Evolutionary conservation across 2,797 vertebrate genomes (phyloP).

Genomic region (Epinephelus coioides): DNA sequence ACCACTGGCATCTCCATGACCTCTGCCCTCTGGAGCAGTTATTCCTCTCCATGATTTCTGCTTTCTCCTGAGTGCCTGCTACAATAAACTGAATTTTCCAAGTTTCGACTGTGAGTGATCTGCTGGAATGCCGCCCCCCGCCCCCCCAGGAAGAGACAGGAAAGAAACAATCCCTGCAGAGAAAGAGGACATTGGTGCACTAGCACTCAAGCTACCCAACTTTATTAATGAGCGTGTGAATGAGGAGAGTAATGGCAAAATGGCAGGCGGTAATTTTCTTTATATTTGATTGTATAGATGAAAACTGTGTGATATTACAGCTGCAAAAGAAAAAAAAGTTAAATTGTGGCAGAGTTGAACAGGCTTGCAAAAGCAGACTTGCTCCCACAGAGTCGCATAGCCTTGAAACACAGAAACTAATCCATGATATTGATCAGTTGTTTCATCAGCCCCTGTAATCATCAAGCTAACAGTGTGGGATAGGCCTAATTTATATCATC

Average conservation of each 20-base stretch:
- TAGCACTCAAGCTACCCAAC: neutral
- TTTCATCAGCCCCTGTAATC: constrained; percentile 83
- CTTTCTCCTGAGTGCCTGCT: constrained; percentile 68
- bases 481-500: constrained; percentile 86
- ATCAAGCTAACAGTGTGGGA: constrained; percentile 83
- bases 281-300: neutral
- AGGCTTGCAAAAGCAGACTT: constrained; percentile 44
- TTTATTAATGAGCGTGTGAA: neutral
- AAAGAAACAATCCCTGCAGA: neutral
- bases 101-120: constrained; percentile 72
- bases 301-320: neutral
- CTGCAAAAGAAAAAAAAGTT: constrained; percentile 32
- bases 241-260: neutral
- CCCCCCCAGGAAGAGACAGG: constrained; percentile 48
- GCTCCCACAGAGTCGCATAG: constrained; percentile 65
- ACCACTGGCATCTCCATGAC: constrained; percentile 68
- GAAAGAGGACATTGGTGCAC: neutral
- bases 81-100: constrained; percentile 45
- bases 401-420: constrained; percentile 83
- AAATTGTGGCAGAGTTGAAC: constrained; percentile 19
- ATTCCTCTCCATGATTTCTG: constrained; percentile 83
- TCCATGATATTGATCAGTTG: constrained; percentile 87
- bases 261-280: neutral
- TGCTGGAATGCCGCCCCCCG: constrained; percentile 80
- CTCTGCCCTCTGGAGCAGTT: constrained; percentile 54